phyloP scores from a whole-genome alignment of 2,113 vertebrate genomes.

The Nerophis lumbriciformis region DNA sequence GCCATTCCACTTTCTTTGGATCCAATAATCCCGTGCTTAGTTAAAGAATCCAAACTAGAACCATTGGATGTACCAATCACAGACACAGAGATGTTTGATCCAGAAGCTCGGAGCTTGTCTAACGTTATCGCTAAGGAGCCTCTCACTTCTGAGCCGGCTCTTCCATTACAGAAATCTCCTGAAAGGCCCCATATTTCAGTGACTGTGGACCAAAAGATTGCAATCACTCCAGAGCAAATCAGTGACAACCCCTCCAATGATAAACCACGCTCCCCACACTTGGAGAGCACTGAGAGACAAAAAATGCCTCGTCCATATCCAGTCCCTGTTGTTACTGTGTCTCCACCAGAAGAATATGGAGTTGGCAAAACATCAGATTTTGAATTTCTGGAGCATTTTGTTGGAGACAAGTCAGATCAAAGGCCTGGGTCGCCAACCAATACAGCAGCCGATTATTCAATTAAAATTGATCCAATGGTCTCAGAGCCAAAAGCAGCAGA shows the following conservation, averaged over 20 bases:
- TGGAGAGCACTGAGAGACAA: constrained; percentile 42
- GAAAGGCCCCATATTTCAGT: constrained; percentile 21
- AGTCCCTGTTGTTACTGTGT: constrained; percentile 64
- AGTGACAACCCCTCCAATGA: constrained; percentile 19
- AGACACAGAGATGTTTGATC: constrained; percentile 9
- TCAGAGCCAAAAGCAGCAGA: constrained; percentile 26
- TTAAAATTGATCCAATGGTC: constrained; percentile 28
- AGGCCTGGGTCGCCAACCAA: constrained; percentile 10
- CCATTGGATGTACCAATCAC: constrained; percentile 20
- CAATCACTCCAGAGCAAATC: constrained; percentile 20
- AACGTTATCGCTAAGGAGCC: constrained; percentile 32
- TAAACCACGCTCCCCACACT: constrained; percentile 33
- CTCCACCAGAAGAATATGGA: constrained; percentile 58
- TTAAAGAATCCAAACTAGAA: constrained; percentile 30
- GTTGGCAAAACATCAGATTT: constrained; percentile 37
- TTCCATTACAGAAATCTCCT: constrained; percentile 10
- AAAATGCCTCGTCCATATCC: constrained; percentile 45
- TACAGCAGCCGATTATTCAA: constrained; percentile 38
- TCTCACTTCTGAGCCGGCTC: constrained; percentile 8
- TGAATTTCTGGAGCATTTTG: constrained; percentile 27
- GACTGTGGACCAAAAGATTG: constrained; percentile 20
- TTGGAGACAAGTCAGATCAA: constrained; percentile 22
- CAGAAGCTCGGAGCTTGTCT: constrained; percentile 20
- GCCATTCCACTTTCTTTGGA: constrained; percentile 65
- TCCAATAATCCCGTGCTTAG: constrained; percentile 47